Evolutionary conservation across 2,113 vertebrate species (phyloP), one percentile per base, ranked within the genome.

Genomic region (Okapia johnstoni): DNA sequence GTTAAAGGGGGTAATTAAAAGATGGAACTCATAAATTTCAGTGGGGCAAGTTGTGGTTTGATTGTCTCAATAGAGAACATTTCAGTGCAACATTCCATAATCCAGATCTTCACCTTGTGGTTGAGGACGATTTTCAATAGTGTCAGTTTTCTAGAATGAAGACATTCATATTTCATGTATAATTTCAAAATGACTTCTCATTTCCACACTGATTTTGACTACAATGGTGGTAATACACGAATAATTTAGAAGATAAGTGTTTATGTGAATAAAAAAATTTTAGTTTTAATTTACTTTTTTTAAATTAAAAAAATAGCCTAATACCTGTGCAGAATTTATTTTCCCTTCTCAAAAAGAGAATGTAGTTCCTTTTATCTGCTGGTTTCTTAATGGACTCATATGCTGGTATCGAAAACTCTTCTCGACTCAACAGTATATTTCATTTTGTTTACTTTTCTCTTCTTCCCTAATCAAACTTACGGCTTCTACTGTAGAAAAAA

Each of bases 281-380:
- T 85, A 52, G 43, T 86, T 96, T 97, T 95, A 77, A 70, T 60
- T 96, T 94, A 83, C 10, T 70, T 70, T 70, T 33, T 40, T 23
- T 23, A 0, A 23, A 40, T 73, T 40, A 70, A 73, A 40, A 40
- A 40, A 66, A 19, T 66, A n/a, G 33, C 63, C 33, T 79, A 48
- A 52, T 70, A 23, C 15, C 15, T 10, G 1, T 33, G 33, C 6
- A 48, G 36, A 89, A 88, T 88, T 77, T 19, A 46, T 48, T 93
- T 86, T 48, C 28, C 10, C 21, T 77, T 50, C 25, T 96, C 17
- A 89, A 16, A 19, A 70, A 85, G 6, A 90, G 23, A 94, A 66
- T 63, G 28, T 60, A 33, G 13, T 76, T 9, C 8, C 36, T 60
- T 88, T 90, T 26, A 90, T 73, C 16, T 85, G 30, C 30, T 43